phyloP scores from a whole-genome alignment of 2,113 vertebrate species.

The Hystrix brachyura region DNA sequence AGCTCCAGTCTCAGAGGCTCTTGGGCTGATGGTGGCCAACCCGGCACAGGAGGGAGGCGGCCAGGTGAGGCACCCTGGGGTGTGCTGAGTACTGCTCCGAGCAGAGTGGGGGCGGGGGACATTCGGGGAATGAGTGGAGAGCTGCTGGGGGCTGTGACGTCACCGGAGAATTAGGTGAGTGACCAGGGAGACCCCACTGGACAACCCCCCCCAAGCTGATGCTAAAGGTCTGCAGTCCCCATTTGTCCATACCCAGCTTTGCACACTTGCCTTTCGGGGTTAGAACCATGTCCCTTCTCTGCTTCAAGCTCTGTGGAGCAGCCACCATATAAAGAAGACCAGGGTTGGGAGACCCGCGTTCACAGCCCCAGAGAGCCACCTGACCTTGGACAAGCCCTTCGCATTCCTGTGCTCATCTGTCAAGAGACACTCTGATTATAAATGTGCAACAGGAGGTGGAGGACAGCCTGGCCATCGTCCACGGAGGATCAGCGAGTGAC shows the following conservation, averaged over 20 bases:
- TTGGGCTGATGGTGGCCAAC: neutral
- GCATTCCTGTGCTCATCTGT: neutral
- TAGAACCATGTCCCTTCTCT: neutral
- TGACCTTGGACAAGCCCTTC: slow-evolving; percentile 45
- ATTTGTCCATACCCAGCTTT: neutral
- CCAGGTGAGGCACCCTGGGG: neutral
- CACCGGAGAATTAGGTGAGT: neutral
- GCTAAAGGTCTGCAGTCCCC: no score
- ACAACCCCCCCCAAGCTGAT: neutral
- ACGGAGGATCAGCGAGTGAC: neutral
- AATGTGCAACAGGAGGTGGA: neutral
- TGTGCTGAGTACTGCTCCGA: neutral
- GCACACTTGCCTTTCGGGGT: neutral
- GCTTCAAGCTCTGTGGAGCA: no score
- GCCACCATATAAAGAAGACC: neutral
- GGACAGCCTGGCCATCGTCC: neutral
- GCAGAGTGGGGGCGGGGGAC: neutral
- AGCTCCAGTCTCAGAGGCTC: neutral
- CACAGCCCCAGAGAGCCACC: neutral
- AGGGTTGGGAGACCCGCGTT: neutral
- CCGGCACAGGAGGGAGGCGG: neutral
- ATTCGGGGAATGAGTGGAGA: neutral
- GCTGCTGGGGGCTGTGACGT: neutral
- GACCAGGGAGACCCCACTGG: neutral
- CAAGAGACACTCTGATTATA: neutral